A percentile compares a stretch with the other conserved stretches of the same genome.
Evolutionary conservation across 2,888 invertebrate genomes (phyloP).

Genomic region (Aphelenchoides bicaudatus): DNA sequence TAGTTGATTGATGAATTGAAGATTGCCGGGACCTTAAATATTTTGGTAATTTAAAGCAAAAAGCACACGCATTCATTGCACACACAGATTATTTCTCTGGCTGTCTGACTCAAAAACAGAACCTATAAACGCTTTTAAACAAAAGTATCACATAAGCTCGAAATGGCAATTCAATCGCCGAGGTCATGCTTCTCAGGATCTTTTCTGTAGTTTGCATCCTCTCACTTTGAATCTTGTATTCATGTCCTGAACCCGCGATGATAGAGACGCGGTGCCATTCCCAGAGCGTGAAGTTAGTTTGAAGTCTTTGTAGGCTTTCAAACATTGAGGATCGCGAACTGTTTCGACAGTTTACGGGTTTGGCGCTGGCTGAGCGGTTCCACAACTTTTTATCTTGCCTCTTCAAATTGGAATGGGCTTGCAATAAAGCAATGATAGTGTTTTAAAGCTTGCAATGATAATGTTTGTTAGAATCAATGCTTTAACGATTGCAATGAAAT

Average conservation of each 20-base stretch:
- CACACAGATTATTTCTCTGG: background rate
- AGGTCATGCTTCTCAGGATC: slow-evolving; percentile 32
- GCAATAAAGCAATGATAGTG: too few relatives aligned
- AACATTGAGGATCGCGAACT: slow-evolving; percentile 27
- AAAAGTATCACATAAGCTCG: background rate
- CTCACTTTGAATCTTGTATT: slow-evolving; percentile 10
- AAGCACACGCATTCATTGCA: slow-evolving; percentile 1
- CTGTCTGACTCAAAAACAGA: background rate
- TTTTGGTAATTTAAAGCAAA: too few relatives aligned
- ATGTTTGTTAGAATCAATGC: too few relatives aligned
- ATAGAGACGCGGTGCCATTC: slow-evolving; percentile 25
- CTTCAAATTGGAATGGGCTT: too few relatives aligned
- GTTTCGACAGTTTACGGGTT: slow-evolving; percentile 9
- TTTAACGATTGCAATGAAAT: too few relatives aligned
- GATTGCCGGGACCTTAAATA: slow-evolving; percentile 20
- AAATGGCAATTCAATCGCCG: background rate
- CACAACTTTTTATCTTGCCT: background rate
- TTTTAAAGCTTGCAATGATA: too few relatives aligned
- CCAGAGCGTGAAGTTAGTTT: slow-evolving; percentile 29
- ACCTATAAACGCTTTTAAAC: too few relatives aligned
- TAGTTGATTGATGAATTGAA: slow-evolving; percentile 22
- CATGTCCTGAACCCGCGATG: slow-evolving; percentile 28
- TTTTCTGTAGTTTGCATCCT: slow-evolving; percentile 27
- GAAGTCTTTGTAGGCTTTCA: slow-evolving; percentile 6
- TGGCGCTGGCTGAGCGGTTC: slow-evolving; percentile 17